These are phyloP conservation scores for Uria lomvia DNA, from an alignment of 2,113 vertebrate species.

Conservation along the genomic window DNA sequence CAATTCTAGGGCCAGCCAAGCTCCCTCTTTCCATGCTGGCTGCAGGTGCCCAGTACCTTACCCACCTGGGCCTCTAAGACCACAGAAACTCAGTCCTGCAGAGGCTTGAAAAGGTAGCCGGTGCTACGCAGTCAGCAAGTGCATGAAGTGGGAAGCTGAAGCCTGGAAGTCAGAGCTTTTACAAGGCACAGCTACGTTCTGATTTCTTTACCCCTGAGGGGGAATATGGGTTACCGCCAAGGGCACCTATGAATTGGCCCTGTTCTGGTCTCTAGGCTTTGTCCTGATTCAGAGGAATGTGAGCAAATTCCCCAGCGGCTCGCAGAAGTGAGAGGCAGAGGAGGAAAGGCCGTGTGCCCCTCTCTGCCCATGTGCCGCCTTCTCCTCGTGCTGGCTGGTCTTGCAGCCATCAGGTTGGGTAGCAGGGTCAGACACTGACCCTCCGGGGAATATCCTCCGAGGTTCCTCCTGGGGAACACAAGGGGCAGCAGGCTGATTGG, in stretches of 20 bases:
- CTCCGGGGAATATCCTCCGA: neutral
- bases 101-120: neutral
- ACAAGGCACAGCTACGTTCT: neutral
- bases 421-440: neutral
- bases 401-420: neutral
- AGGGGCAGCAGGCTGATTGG: neutral
- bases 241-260: constrained; percentile 25
- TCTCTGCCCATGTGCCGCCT: neutral
- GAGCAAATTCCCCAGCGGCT: neutral
- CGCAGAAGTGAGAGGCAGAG: neutral
- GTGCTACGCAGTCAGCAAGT: neutral
- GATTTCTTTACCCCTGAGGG: constrained; percentile 20
- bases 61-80: neutral
- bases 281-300: constrained; percentile 29
- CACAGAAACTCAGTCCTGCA: neutral
- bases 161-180: neutral
- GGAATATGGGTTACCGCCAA: constrained; percentile 40
- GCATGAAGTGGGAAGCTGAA: neutral
- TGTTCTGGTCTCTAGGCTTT: constrained; percentile 24
- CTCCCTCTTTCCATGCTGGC: neutral
- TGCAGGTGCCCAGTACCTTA: neutral
- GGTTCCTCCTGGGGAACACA: neutral
- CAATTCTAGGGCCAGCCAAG: neutral
- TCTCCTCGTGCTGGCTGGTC: neutral
- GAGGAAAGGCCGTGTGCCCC: neutral